These are phyloP conservation scores for Crepidodera aurea DNA, from an alignment of 2,888 invertebrate genomes.

Conservation along the genomic window DNA sequence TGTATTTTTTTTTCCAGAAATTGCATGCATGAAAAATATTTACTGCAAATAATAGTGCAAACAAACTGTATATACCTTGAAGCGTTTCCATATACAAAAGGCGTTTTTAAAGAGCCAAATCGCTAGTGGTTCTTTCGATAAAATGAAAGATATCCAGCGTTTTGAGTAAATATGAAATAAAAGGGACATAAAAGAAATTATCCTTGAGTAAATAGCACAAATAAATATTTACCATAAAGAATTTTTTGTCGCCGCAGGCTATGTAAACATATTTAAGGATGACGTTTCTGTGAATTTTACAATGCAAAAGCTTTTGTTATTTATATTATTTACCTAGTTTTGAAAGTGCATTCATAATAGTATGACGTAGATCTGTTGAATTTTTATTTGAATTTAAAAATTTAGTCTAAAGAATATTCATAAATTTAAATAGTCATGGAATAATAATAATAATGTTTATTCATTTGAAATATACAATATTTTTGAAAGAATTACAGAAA, in stretches of 20 bases:
- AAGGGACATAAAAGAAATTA: conserved; percentile 21
- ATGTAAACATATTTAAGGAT: conserved; percentile 7
- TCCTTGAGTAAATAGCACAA: conserved; percentile 16
- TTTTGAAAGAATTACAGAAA: too few species aligned
- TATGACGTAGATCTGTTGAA: background rate
- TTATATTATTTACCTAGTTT: conserved; percentile 6
- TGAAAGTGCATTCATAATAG: background rate
- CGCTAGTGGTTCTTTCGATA: conserved; percentile 3
- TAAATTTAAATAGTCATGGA: too few species aligned
- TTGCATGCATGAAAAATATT: conserved; percentile 36
- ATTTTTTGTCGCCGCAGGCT: conserved; percentile 16
- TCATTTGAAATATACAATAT: too few species aligned
- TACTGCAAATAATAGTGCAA: conserved; percentile 16
- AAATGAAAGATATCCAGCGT: background rate
- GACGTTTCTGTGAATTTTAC: conserved; percentile 14
- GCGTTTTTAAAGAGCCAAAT: background rate
- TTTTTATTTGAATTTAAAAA: too few species aligned
- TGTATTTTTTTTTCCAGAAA: conserved; percentile 32
- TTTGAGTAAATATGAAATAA: conserved; percentile 20
- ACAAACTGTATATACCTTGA: background rate
- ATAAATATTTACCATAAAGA: conserved; percentile 17
- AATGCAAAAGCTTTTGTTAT: conserved; percentile 13
- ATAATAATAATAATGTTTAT: too few species aligned
- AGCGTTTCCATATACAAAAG: background rate
- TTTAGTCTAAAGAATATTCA: too few species aligned